Conservation (phyloP, 2,888 invertebrate species). For the Linnaemya vulpina region DNA sequence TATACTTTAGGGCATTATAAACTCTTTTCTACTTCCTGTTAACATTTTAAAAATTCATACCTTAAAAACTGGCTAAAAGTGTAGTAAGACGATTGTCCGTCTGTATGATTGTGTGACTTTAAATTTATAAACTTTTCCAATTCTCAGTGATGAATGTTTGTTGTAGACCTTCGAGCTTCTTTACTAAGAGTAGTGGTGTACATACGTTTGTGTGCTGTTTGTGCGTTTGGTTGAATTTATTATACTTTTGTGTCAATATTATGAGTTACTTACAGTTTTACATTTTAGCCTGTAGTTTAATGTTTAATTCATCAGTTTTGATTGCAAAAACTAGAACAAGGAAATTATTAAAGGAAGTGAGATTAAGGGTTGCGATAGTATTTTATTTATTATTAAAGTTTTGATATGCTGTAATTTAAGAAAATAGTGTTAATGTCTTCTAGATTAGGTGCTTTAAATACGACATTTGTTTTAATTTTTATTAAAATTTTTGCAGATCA, state of each 20-base stretch:
- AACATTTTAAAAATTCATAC: conserved; percentile 49
- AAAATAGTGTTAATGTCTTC: neutral
- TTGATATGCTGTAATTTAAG: neutral
- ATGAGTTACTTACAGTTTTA: conserved; percentile 43
- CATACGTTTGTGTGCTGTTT: neutral
- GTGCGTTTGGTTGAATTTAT: conserved; percentile 24
- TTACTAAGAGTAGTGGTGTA: neutral
- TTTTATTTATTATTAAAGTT: conserved; percentile 34
- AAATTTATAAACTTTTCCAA: conserved; percentile 63
- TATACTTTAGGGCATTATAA: conserved; percentile 46
- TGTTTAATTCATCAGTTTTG: conserved; percentile 61
- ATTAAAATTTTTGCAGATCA: conserved; percentile 9
- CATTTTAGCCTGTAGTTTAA: conserved; percentile 52
- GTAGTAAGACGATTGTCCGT: neutral
- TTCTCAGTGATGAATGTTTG: conserved; percentile 48
- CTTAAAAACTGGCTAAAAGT: conserved; percentile 18
- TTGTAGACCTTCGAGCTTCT: conserved; percentile 32
- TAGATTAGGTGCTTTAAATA: neutral
- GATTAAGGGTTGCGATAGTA: neutral
- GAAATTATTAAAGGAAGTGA: conserved; percentile 42
- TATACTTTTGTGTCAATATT: conserved; percentile 52
- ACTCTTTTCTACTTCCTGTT: conserved; percentile 31
- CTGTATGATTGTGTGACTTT: conserved; percentile 25
- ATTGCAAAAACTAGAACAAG: conserved; percentile 54
- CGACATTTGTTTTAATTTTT: neutral